Evolutionary conservation across 2,113 vertebrate species (phyloP).

Genomic region (Haplotaxodon microlepis): DNA sequence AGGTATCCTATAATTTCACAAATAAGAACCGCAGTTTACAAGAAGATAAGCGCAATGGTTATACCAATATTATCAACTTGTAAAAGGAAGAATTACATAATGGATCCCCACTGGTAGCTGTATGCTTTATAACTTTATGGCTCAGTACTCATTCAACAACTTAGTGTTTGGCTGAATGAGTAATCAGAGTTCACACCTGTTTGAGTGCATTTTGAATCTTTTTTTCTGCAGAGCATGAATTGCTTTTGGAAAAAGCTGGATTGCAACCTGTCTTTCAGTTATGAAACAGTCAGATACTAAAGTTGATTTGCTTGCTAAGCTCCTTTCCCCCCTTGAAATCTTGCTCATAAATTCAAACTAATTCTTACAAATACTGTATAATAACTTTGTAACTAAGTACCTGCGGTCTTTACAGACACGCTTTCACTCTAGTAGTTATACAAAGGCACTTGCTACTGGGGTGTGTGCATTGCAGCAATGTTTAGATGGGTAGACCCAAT

Average conservation of each 20-base stretch:
- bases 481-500: neutral
- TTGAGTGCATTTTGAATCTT: neutral
- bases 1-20: neutral
- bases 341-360: neutral
- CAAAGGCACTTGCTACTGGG: neutral
- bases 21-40: fast-evolving
- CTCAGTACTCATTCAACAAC: neutral
- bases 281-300: neutral
- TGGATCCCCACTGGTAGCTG: neutral
- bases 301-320: neutral
- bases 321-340: neutral
- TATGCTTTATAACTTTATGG: neutral
- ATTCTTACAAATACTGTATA: neutral
- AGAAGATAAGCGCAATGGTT: neutral
- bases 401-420: neutral
- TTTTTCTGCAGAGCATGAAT: neutral
- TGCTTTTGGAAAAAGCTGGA: neutral
- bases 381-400: neutral
- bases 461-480: fast-evolving
- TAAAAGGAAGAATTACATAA: neutral
- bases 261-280: neutral
- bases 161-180: neutral
- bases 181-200: neutral
- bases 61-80: neutral
- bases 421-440: neutral